phyloP scores from a whole-genome alignment of 30 jellyfish, hydroid and myxozoan genomes.

The Rhopilema esculentum region DNA sequence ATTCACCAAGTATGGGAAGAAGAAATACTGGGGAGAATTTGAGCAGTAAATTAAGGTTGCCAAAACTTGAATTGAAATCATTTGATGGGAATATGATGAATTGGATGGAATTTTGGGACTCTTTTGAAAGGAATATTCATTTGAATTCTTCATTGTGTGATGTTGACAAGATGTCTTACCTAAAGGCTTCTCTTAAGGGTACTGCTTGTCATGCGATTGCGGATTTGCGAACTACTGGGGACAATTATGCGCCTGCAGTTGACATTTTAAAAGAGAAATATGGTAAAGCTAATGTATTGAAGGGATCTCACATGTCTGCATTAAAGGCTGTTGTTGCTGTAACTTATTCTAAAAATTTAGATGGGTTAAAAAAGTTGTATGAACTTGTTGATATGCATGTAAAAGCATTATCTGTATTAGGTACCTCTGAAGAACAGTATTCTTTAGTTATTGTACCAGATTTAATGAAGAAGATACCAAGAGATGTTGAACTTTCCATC shows the following conservation, averaged over 20 bases:
- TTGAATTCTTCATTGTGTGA: no score
- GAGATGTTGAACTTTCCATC: no score
- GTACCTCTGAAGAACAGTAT: slow-evolving; percentile 37
- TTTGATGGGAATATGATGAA: no score
- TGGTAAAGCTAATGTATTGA: slow-evolving; percentile 53
- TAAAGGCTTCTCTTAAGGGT: slow-evolving; percentile 37
- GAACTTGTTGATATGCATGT: slow-evolving; percentile 44
- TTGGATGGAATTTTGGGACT: no score
- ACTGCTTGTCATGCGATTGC: slow-evolving; percentile 42
- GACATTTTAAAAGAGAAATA: slow-evolving; percentile 42
- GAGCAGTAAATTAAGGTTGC: no score
- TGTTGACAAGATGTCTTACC: no score
- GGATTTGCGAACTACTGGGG: slow-evolving; percentile 51
- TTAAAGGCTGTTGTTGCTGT: slow-evolving; percentile 34
- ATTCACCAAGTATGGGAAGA: no score
- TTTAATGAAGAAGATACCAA: no score
- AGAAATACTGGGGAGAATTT: no score
- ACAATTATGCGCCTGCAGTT: slow-evolving; percentile 46
- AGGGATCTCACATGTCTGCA: slow-evolving; percentile 55
- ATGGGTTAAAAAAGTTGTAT: slow-evolving; percentile 46
- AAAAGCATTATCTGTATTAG: slow-evolving; percentile 24
- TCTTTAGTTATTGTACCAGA: no score
- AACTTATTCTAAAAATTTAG: slow-evolving; percentile 39
- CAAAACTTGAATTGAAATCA: no score
- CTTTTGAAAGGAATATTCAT: no score